These are phyloP conservation scores for Lomographa bimaculata DNA, from an alignment of 2,888 invertebrate species.

Conservation along the genomic window DNA sequence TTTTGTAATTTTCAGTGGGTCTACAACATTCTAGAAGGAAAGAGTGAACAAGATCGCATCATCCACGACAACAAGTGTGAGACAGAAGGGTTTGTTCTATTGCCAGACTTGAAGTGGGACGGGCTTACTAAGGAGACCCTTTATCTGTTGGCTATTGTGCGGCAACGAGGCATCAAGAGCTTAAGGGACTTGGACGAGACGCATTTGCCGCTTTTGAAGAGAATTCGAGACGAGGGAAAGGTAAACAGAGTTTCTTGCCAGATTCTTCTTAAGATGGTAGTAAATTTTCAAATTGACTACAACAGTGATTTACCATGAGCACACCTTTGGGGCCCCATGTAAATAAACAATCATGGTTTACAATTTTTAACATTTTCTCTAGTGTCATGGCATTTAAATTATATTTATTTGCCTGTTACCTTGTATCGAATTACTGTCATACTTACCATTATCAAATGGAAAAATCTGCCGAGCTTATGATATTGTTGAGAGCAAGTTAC, in stretches of 20 bases:
- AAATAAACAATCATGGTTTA: too few species aligned
- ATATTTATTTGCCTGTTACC: too few species aligned
- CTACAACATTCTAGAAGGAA: conserved; percentile 96
- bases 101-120: conserved; percentile 99
- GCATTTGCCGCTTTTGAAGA: conserved; percentile 92
- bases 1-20: conserved; percentile 96
- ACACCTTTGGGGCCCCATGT: too few species aligned
- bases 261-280: too few species aligned
- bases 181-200: conserved; percentile 90
- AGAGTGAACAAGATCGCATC: conserved; percentile 94
- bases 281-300: too few species aligned
- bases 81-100: conserved; percentile 91
- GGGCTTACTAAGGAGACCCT: conserved; percentile 89
- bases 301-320: too few species aligned
- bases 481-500: too few species aligned
- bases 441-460: too few species aligned
- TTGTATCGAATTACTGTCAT: too few species aligned
- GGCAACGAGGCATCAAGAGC: conserved; percentile 89
- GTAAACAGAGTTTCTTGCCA: conserved; percentile 72
- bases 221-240: conserved; percentile 89
- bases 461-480: too few species aligned
- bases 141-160: conserved; percentile 92
- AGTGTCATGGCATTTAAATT: too few species aligned
- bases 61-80: conserved; percentile 87
- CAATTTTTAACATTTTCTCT: too few species aligned